Conservation (phyloP, 2,113 vertebrate species). For the Oophaga pumilio region DNA sequence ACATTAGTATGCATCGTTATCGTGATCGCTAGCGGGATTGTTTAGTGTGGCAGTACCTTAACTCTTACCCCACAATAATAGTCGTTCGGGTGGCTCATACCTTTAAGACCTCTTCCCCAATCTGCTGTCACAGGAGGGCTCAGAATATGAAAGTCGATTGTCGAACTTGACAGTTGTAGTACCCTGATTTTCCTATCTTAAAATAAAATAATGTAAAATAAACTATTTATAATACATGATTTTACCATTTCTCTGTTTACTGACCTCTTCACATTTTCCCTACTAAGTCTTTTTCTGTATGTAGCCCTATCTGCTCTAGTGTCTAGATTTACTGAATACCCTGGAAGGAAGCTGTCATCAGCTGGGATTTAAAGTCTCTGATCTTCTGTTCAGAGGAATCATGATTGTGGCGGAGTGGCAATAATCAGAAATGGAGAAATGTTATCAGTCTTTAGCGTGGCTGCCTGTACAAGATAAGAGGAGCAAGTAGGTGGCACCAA, state of each 20-base stretch:
- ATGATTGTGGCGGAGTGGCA: constrained; percentile 14
- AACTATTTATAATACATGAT: neutral
- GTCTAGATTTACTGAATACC: neutral
- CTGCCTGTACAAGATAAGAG: constrained; percentile 43
- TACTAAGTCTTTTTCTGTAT: neutral
- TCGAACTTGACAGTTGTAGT: neutral
- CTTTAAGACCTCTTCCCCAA: neutral
- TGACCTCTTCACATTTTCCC: neutral
- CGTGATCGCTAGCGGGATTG: no score
- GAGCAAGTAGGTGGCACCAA: constrained; percentile 20
- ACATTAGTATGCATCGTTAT: no score
- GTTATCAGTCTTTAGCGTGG: constrained; percentile 36
- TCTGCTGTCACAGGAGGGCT: neutral
- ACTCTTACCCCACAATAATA: no score
- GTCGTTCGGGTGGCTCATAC: no score
- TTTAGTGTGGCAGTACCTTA: no score
- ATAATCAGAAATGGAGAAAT: constrained; percentile 23
- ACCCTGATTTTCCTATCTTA: neutral
- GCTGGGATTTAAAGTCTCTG: constrained; percentile 16
- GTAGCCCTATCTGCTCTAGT: neutral
- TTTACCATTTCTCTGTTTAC: neutral
- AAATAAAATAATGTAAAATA: neutral
- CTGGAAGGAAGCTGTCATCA: neutral
- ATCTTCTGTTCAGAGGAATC: constrained; percentile 16
- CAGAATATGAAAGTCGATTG: neutral